Base-by-base conservation (phyloP, 2,888 invertebrate genomes). In the Melolontha melolontha region DNA sequence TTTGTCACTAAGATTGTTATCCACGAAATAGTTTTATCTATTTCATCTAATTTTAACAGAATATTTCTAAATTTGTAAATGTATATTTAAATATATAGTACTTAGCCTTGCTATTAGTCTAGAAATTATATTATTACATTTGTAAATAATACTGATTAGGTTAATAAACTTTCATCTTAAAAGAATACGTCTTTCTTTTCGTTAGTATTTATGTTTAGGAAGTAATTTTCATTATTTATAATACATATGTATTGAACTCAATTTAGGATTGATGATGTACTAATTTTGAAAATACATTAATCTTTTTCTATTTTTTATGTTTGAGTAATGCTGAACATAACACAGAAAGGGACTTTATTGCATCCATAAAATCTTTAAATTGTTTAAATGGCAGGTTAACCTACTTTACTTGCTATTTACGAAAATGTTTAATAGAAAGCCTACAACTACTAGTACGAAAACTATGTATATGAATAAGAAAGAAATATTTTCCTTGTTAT, bases 281-380 rank as follows among this genome's bases (percentile, higher is more conserved):
- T 34, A 34, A 34, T 34, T 34, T 34, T 34, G 22, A 34, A 34
- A 34, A 34, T 34, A 6, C 34, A 34, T 34, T 10, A 40, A 39
- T 54, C 40, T 39, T 54, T 17, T 40, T 34, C 40, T 14, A 7
- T 54, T 54, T 40, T 54, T 40, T 39, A 40, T 40, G 16, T 17
- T 14, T 40, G 40, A 54, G 16, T n/a, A 54, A 40, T 39, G 40
- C 40, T 40, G 17, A 40, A 40, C 54, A 10, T 54, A 16, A 17
- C 40, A 16, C 41, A 40, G 12, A 52, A 54, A 40, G 54, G 14
- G 54, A 40, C 40, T 54, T 54, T 54, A 54, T 54, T 54, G 14
- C 54, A 14, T 54, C 54, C 40, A 39, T 54, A 54, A 54, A 54
- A 54, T 40, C 40, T 14, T 54, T 40, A 54, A 54, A 54, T 40